Evolutionary conservation across 1,140 invertebrate species (phyloP).

Genomic region (Leucophenga varia): DNA sequence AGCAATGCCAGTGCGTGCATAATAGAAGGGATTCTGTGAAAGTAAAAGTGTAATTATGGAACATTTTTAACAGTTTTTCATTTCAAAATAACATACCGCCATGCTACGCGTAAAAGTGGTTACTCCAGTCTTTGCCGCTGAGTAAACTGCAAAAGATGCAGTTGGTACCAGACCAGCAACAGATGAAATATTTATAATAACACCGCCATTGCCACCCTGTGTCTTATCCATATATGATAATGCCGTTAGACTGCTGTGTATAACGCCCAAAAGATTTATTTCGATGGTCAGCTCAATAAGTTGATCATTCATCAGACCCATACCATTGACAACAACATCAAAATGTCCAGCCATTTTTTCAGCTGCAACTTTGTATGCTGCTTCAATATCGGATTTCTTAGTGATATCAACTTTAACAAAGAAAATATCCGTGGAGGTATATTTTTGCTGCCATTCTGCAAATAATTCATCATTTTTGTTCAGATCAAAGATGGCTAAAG

Average conservation of each 20-base stretch:
- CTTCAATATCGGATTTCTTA: slow-evolving; percentile 26
- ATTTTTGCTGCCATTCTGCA: slow-evolving; percentile 12
- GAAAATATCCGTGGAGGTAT: slow-evolving; percentile 16
- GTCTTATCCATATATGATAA: slow-evolving; percentile 60
- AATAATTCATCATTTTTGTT: slow-evolving; percentile 20
- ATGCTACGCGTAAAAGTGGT: slow-evolving; percentile 55
- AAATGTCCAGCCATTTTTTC: slow-evolving; percentile 24
- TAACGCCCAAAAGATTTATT: slow-evolving; percentile 39
- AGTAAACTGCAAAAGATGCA: slow-evolving; percentile 53
- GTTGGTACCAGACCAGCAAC: slow-evolving; percentile 59
- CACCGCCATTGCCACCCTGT: slow-evolving; percentile 62
- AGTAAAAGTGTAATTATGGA: background rate
- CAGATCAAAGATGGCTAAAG: slow-evolving; percentile 39
- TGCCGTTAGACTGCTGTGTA: slow-evolving; percentile 32
- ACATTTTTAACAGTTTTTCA: background rate
- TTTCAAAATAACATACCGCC: slow-evolving; percentile 28
- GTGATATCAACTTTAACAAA: slow-evolving; percentile 39
- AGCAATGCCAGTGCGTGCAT: slow-evolving; percentile 22
- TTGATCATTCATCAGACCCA: slow-evolving; percentile 38
- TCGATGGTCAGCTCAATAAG: slow-evolving; percentile 28
- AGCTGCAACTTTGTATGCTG: slow-evolving; percentile 28
- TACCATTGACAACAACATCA: slow-evolving; percentile 42
- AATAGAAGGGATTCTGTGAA: slow-evolving; percentile 28
- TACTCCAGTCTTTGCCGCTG: slow-evolving; percentile 58
- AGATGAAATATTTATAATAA: slow-evolving; percentile 66